Evolutionary conservation across 37 sponge, comb jelly and placozoan genomes (phyloP).

Genomic region (Ephydatia muelleri): DNA sequence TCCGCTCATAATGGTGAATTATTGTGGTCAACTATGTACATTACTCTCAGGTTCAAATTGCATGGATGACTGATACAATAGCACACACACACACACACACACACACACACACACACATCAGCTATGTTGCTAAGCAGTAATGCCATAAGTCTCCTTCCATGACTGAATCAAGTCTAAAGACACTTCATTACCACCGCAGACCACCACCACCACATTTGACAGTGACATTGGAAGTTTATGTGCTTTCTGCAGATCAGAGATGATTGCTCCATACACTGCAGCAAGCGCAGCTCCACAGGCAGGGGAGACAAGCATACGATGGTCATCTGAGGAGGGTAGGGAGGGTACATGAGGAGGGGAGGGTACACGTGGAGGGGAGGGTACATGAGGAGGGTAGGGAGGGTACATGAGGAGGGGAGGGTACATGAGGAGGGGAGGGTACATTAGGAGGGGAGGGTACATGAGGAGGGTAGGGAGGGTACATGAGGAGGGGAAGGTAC

Average conservation of each 20-base stretch:
- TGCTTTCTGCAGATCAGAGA: constrained; percentile 39
- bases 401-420: too few relatives aligned
- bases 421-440: too few relatives aligned
- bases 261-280: constrained; percentile 55
- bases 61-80: background rate
- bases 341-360: too few relatives aligned
- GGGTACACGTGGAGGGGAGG: too few relatives aligned
- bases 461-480: too few relatives aligned
- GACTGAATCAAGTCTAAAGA: constrained; percentile 62
- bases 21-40: too few relatives aligned
- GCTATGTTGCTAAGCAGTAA: background rate
- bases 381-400: too few relatives aligned
- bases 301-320: constrained; percentile 83
- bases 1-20: too few relatives aligned
- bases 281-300: constrained; percentile 95
- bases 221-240: constrained; percentile 50
- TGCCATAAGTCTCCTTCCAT: constrained; percentile 58
- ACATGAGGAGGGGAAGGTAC: too few relatives aligned
- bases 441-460: too few relatives aligned
- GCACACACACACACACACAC: background rate
- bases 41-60: background rate
- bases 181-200: constrained; percentile 94
- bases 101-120: background rate
- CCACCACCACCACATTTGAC: constrained; percentile 69
- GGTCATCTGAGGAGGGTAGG: constrained; percentile 92